Conservation (phyloP, 2,113 vertebrate genomes). For the Callionymus lyra region DNA sequence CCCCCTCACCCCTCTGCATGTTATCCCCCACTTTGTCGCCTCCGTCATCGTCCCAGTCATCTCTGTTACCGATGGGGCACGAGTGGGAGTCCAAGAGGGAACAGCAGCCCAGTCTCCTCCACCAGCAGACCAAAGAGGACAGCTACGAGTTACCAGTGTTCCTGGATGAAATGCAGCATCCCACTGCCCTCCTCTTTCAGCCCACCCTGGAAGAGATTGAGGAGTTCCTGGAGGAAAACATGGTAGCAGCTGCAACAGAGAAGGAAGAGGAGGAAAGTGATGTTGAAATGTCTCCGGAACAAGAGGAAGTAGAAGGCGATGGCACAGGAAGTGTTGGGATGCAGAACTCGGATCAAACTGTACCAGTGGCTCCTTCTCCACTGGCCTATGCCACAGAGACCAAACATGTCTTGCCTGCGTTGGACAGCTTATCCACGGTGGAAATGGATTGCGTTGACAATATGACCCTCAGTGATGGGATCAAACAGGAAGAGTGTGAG, state of each 20-base stretch:
- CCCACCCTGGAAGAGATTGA: conserved; percentile 97
- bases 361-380: conserved; percentile 47
- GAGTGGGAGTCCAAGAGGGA: conserved; percentile 78
- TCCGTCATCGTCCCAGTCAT: conserved; percentile 32
- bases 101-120: conserved; percentile 32
- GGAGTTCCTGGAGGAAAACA: conserved; percentile 97
- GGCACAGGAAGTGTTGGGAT: conserved; percentile 46
- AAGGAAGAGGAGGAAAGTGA: conserved; percentile 57
- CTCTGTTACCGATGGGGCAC: conserved; percentile 57
- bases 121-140: conserved; percentile 74
- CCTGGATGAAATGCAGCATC: conserved; percentile 74
- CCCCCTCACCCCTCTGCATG: conserved; percentile 14
- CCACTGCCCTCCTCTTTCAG: conserved; percentile 80
- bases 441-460: conserved; percentile 10
- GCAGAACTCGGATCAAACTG: conserved; percentile 71
- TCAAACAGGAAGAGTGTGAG: conserved; percentile 61
- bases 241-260: conserved; percentile 75
- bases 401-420: conserved; percentile 45
- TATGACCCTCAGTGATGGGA: conserved; percentile 12
- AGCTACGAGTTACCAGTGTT: conserved; percentile 81
- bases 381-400: conserved; percentile 33
- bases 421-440: conserved; percentile 44
- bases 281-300: conserved; percentile 34
- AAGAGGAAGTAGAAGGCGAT: conserved; percentile 48
- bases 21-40: no score